These are phyloP conservation scores for Cephonodes hylas DNA, from an alignment of 2,888 invertebrate genomes.

Conservation along the genomic window DNA sequence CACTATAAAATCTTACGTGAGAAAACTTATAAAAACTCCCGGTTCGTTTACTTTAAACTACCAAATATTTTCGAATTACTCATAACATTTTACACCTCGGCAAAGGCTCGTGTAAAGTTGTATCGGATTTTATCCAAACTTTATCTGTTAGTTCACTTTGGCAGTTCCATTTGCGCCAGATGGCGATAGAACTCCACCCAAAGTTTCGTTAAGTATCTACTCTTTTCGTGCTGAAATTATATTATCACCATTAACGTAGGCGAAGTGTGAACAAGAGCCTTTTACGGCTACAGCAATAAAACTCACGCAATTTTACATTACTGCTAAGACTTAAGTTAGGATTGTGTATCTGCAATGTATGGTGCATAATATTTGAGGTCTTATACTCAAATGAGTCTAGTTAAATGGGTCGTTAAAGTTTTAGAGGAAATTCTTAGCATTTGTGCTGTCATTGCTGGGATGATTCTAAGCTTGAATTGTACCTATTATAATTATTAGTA, in stretches of 20 bases:
- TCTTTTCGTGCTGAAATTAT: slow-evolving; percentile 36
- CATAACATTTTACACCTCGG: not conserved
- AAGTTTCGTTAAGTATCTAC: slow-evolving; percentile 47
- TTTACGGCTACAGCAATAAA: not conserved
- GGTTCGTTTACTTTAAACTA: not conserved
- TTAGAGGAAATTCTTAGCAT: not conserved
- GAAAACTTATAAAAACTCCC: too few relatives aligned
- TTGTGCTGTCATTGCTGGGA: not conserved
- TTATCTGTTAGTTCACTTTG: slow-evolving; percentile 51
- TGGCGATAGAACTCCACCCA: slow-evolving; percentile 50
- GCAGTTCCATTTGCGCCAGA: slow-evolving; percentile 65
- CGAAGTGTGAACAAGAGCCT: slow-evolving; percentile 9
- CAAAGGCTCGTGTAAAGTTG: slow-evolving; percentile 38
- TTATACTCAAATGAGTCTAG: not conserved
- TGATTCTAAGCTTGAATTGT: not conserved
- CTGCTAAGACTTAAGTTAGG: not conserved
- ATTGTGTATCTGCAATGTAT: not conserved
- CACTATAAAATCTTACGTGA: too few relatives aligned
- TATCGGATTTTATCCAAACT: slow-evolving; percentile 47
- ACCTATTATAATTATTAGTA: too few relatives aligned
- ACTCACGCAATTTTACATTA: not conserved
- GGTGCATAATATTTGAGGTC: not conserved
- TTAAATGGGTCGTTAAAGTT: not conserved
- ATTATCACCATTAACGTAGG: slow-evolving; percentile 15
- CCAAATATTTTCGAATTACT: not conserved